These are phyloP conservation scores for Donacobius atricapilla DNA, from an alignment of 2,113 vertebrate species.

Conservation along the genomic window DNA sequence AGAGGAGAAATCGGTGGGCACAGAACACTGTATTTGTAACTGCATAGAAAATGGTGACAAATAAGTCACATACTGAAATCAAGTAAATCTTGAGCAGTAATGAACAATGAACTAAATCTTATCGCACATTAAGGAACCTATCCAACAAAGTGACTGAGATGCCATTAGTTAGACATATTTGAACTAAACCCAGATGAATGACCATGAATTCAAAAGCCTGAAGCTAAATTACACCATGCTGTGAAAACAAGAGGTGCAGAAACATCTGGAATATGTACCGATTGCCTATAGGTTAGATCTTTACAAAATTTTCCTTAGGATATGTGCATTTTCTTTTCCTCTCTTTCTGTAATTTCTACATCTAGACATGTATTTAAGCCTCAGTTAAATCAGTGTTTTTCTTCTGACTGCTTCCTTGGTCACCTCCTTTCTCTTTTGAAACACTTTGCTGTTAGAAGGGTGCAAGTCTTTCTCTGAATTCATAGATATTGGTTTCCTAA, in stretches of 20 bases:
- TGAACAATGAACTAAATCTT: neutral
- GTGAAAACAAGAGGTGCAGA: neutral
- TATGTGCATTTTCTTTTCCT: neutral
- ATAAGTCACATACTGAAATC: neutral
- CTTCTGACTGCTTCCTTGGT: neutral
- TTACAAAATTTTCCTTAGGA: neutral
- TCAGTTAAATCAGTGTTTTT: neutral
- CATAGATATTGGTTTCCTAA: neutral
- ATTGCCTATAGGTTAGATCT: fast-evolving
- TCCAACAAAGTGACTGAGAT: neutral
- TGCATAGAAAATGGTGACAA: slow-evolving; percentile 34
- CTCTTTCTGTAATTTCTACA: neutral
- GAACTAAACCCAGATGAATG: slow-evolving; percentile 3
- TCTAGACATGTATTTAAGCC: neutral
- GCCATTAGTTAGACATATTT: neutral
- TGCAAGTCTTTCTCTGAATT: neutral
- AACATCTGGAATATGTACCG: neutral
- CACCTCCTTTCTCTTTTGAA: neutral
- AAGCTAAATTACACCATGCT: neutral
- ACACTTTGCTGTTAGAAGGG: neutral
- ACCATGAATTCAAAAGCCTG: neutral
- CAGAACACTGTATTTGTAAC: neutral
- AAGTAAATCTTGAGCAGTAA: neutral
- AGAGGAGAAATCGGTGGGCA: neutral
- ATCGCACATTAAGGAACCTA: neutral